These are phyloP conservation scores for Andricus curvator DNA, from an alignment of 2,888 invertebrate genomes.

Conservation along the genomic window DNA sequence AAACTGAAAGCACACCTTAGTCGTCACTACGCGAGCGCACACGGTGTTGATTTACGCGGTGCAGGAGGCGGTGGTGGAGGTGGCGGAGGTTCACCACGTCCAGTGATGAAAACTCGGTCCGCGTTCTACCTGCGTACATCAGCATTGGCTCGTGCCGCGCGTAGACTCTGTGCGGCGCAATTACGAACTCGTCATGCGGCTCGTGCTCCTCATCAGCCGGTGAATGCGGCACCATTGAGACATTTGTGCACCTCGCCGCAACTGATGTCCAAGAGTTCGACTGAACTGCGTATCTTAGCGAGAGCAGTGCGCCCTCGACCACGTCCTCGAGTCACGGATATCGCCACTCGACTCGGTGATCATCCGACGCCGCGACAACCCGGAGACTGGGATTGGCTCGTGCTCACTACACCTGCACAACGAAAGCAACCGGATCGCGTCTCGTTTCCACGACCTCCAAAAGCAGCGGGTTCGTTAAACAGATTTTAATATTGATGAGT, in stretches of 20 bases:
- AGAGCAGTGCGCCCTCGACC: conserved; percentile 72
- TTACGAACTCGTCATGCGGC: conserved; percentile 92
- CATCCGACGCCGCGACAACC: conserved; percentile 77
- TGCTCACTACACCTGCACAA: conserved; percentile 86
- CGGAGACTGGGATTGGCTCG: conserved; percentile 85
- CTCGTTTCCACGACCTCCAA: conserved; percentile 94
- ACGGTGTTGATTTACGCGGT: conserved; percentile 82
- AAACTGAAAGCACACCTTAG: conserved; percentile 96
- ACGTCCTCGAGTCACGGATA: conserved; percentile 82
- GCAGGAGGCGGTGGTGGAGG: conserved; percentile 59
- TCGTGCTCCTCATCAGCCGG: conserved; percentile 87
- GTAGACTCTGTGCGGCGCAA: conserved; percentile 91
- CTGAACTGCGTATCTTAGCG: conserved; percentile 72
- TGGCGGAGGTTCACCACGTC: conserved; percentile 84
- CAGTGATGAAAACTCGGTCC: conserved; percentile 98
- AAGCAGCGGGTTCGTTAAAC: conserved; percentile 84
- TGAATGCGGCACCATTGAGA: conserved; percentile 73
- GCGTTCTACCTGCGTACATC: conserved; percentile 97
- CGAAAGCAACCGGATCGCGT: conserved; percentile 90
- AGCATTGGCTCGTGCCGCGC: conserved; percentile 92
- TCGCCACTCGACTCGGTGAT: conserved; percentile 86
- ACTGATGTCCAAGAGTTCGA: conserved; percentile 69
- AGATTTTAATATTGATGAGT: background rate
- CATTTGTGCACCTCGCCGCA: conserved; percentile 77
- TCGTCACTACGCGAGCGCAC: conserved; percentile 95